phyloP scores from a whole-genome alignment of 1,140 invertebrate genomes.

The Pogonus chalceus region DNA sequence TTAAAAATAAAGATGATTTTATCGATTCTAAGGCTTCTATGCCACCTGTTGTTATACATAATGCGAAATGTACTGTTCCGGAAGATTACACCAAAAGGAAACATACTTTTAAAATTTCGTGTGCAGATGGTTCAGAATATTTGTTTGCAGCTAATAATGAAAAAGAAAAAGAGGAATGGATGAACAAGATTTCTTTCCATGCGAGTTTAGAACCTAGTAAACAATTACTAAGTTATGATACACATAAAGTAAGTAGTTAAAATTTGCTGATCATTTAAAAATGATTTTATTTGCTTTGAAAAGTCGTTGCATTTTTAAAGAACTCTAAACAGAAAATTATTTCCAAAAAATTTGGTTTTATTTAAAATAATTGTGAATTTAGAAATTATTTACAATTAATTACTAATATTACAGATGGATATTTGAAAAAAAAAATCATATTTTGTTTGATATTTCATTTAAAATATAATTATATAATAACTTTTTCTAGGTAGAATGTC shows the following conservation, averaged over 20 bases:
- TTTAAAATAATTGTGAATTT: too few species aligned
- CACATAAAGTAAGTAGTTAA: constrained; percentile 26
- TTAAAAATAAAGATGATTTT: constrained; percentile 91
- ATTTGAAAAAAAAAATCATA: background rate
- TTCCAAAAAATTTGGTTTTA: too few species aligned
- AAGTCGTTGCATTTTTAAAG: too few species aligned
- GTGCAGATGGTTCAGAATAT: constrained; percentile 87
- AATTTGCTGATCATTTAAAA: too few species aligned
- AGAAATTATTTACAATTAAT: too few species aligned
- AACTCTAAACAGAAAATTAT: too few species aligned
- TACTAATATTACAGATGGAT: constrained; percentile 3
- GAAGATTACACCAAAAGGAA: constrained; percentile 93
- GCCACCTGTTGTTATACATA: constrained; percentile 82
- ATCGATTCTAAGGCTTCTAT: constrained; percentile 74
- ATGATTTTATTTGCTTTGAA: too few species aligned
- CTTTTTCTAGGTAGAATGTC: background rate
- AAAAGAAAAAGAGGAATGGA: constrained; percentile 82
- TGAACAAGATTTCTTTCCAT: constrained; percentile 88
- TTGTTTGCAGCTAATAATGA: constrained; percentile 69
- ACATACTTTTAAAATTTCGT: constrained; percentile 80
- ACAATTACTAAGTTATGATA: constrained; percentile 75
- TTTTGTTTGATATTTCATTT: background rate
- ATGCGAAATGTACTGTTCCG: constrained; percentile 73
- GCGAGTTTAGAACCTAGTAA: constrained; percentile 81
- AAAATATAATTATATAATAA: background rate